Conservation (phyloP, 2,888 invertebrate species). For the Acrocyrtus sp. region DNA sequence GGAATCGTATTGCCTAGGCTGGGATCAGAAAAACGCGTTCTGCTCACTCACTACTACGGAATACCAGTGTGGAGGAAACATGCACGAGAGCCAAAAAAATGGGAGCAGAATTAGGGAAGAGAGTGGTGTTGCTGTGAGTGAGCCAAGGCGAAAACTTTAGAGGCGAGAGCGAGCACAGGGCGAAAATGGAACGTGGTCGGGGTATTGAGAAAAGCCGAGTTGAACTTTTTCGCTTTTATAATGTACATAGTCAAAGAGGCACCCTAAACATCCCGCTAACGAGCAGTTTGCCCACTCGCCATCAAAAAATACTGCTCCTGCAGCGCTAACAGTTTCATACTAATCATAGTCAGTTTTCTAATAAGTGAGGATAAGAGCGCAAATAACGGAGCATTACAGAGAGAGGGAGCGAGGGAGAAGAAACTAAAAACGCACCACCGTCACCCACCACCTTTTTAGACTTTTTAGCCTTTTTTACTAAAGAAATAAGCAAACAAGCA, state of each 20-base stretch:
- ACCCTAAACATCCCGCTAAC: too few relatives aligned
- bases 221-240: too few relatives aligned
- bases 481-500: background rate
- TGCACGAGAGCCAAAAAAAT: background rate
- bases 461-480: background rate
- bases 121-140: background rate
- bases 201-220: too few relatives aligned
- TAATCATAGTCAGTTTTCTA: too few relatives aligned
- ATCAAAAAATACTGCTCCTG: slow-evolving; percentile 5
- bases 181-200: slow-evolving; percentile 34
- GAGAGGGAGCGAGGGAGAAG: background rate
- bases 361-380: too few relatives aligned
- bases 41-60: slow-evolving; percentile 1
- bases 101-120: too few relatives aligned
- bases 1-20: slow-evolving; percentile 12
- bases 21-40: too few relatives aligned
- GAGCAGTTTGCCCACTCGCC: background rate
- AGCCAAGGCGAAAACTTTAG: slow-evolving; percentile 3
- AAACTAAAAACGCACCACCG: slow-evolving; percentile 14
- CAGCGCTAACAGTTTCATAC: too few relatives aligned
- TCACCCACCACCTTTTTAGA: background rate
- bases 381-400: too few relatives aligned
- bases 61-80: too few relatives aligned
- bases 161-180: slow-evolving; percentile 28
- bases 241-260: too few relatives aligned